Conservation (phyloP, 2,113 vertebrate species). For the Anoplopoma fimbria region DNA sequence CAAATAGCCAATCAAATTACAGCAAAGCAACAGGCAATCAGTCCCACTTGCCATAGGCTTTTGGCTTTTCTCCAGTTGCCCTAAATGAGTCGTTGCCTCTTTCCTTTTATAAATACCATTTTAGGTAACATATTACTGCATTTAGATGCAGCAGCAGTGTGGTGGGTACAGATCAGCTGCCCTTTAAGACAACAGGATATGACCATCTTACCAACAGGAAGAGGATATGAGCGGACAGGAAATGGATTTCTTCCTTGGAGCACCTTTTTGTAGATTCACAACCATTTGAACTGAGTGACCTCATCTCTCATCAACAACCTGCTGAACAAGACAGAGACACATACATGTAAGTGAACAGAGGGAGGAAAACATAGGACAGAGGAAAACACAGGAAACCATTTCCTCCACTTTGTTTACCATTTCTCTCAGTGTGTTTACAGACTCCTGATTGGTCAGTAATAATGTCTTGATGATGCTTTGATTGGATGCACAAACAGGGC, state of each 20-base stretch:
- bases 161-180: background rate
- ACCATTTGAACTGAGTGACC: background rate
- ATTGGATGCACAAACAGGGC: background rate
- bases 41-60: background rate
- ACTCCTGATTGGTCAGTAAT: constrained; percentile 13
- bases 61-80: background rate
- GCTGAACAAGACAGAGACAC: background rate
- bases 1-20: too few species aligned
- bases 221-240: constrained; percentile 40
- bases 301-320: background rate
- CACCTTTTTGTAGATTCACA: constrained; percentile 35
- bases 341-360: background rate
- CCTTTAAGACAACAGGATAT: constrained; percentile 36
- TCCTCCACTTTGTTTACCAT: constrained; percentile 15
- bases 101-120: background rate
- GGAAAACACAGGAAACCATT: background rate
- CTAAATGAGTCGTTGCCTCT: background rate
- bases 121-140: background rate
- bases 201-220: constrained; percentile 43
- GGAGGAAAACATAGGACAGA: background rate
- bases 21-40: background rate
- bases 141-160: background rate
- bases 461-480: background rate
- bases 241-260: constrained; percentile 34
- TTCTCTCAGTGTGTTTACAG: background rate